Evolutionary conservation across 2,113 vertebrate species (phyloP), one percentile per base, ranked within the genome.

Genomic region (Ancistrus triradiatus): DNA sequence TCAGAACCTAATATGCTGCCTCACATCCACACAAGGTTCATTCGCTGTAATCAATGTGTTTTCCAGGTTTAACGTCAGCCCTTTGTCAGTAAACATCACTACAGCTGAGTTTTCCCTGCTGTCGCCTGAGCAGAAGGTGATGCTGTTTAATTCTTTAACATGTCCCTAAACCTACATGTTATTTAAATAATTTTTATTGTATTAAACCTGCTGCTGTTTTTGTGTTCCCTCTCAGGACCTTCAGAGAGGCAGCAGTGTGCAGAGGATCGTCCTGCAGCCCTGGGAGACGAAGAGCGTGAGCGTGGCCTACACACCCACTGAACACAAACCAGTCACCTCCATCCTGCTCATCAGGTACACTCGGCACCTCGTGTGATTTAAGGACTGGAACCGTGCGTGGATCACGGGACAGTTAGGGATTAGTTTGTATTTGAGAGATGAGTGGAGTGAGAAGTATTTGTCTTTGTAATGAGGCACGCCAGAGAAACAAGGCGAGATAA

Each of bases 41-140:
- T n/a, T n/a, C n/a, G n/a, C n/a, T n/a, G n/a, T n/a, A n/a, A n/a
- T n/a, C n/a, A n/a, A n/a, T 53, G 65, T 68, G 1, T 75, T 77
- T 85, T 53, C 42, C 79, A 98, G 95, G 95, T 97, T 97, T 42
- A 89, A 91, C 59, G 83, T 89, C 51, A 91, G 91, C 70, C 81
- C 84, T 6, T 85, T 91, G 28, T 83, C 82, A 46, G 77, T 98
- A 77, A 97, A 96, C 82, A 86, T 95, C 76, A 93, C 90, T 68
- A 92, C 94, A 35, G 79, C 74, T 1, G 95, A 97, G 83, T 98
- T 98, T 84, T 89, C 82, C 44, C 84, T 98, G 31, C 70, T 90
- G 68, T 72, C 86, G 48, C 78, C 65, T 40, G 52, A 68, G 1
- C 70, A 28, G 1, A 74, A 83, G 80, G 88, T 89, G 77, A 77